Percentiles rank a stretch among this genome's conserved stretches.
These are phyloP conservation scores for Phylloscopus trochiloides DNA, from an alignment of 2,113 vertebrate genomes.

Conservation along the genomic window DNA sequence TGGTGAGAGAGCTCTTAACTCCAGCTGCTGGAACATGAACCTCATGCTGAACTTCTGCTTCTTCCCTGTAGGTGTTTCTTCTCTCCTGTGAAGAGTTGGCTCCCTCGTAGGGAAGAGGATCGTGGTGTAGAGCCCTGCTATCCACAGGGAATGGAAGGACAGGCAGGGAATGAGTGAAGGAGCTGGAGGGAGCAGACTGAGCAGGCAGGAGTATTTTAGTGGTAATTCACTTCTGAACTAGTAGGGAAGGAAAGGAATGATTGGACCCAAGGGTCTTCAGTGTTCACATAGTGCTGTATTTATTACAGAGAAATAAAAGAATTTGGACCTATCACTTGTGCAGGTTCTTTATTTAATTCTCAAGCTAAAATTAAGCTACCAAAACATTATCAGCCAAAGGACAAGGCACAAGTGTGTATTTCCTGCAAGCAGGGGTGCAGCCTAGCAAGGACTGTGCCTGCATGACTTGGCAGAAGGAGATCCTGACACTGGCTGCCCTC, in stretches of 20 bases:
- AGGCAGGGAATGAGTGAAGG: not conserved
- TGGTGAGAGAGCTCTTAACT: not conserved
- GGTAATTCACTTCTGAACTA: not conserved
- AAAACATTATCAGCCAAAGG: rapidly evolving
- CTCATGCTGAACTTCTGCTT: not conserved
- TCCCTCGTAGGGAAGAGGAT: not conserved
- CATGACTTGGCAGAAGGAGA: not conserved
- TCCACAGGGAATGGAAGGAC: not conserved
- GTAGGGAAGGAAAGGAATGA: not conserved
- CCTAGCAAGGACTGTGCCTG: not conserved
- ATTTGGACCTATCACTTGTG: not conserved
- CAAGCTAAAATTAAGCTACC: not conserved
- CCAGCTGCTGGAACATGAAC: rapidly evolving
- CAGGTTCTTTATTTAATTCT: not conserved
- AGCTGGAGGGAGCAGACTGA: not conserved
- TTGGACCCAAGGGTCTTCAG: not conserved
- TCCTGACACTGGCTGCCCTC: not conserved
- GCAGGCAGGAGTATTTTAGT: not conserved
- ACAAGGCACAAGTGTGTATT: rapidly evolving
- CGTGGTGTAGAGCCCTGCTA: not conserved
- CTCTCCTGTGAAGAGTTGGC: slow-evolving; percentile 58
- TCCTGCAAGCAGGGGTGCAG: not conserved
- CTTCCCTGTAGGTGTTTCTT: slow-evolving; percentile 50
- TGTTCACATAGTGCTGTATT: not conserved
- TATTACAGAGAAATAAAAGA: slow-evolving; percentile 41